These are phyloP conservation scores for Myotis yumanensis DNA, from an alignment of 2,113 vertebrate genomes.

Conservation along the genomic window DNA sequence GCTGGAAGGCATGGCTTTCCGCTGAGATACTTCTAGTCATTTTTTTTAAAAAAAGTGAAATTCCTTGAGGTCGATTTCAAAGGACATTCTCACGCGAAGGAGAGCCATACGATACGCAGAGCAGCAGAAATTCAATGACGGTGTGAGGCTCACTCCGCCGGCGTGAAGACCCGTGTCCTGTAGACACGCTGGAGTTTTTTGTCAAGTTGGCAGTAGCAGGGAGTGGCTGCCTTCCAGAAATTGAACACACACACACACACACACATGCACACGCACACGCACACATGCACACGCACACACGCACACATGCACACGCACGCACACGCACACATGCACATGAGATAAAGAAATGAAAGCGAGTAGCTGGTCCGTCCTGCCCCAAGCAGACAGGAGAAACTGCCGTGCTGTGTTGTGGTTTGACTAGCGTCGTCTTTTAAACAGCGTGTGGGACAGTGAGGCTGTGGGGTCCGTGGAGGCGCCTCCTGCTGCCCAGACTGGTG, in stretches of 20 bases:
- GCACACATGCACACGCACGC: too few relatives aligned
- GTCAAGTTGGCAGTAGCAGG: background rate
- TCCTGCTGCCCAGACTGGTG: background rate
- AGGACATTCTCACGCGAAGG: background rate
- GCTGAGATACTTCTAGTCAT: background rate
- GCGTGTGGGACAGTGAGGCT: background rate
- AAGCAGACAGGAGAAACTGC: background rate
- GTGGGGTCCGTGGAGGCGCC: background rate
- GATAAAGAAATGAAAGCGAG: background rate
- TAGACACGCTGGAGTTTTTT: background rate
- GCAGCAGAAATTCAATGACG: background rate
- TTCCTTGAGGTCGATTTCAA: slow-evolving; percentile 5
- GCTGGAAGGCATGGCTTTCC: background rate
- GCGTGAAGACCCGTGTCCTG: background rate
- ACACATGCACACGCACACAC: too few relatives aligned
- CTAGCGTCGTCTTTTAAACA: background rate
- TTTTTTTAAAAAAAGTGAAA: background rate
- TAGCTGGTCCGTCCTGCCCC: background rate
- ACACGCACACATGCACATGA: too few relatives aligned
- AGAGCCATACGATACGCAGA: background rate
- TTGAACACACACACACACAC: background rate
- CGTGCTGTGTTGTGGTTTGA: background rate
- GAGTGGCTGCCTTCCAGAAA: background rate
- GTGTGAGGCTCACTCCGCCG: background rate
- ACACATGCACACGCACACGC: too few relatives aligned